phyloP scores from a whole-genome alignment of 2,113 vertebrate genomes.

The Lanius ludovicianus region DNA sequence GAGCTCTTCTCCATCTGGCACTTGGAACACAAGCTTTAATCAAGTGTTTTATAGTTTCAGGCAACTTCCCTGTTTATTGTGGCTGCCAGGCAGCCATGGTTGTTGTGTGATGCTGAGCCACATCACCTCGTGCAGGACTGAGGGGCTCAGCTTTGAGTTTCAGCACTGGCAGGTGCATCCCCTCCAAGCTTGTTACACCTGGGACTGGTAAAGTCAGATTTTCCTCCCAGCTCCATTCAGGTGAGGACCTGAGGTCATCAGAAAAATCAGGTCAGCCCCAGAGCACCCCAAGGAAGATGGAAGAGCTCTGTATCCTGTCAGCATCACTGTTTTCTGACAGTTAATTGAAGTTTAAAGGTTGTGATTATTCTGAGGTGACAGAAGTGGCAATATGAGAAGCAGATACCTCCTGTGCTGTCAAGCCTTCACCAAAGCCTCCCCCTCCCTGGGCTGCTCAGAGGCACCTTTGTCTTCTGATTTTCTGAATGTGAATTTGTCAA shows the following conservation, averaged over 20 bases:
- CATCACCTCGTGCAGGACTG: not conserved
- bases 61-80: not conserved
- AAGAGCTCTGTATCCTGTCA: not conserved
- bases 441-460: not conserved
- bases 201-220: accelerated
- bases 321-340: not conserved
- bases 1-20: not conserved
- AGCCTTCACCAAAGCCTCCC: not conserved
- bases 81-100: not conserved
- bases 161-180: not conserved
- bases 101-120: not conserved
- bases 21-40: not conserved
- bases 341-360: not conserved
- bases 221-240: not conserved
- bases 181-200: accelerated
- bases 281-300: not conserved
- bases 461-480: not conserved
- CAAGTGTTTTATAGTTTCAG: not conserved
- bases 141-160: not conserved
- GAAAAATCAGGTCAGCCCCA: not conserved
- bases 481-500: not conserved
- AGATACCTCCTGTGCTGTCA: accelerated
- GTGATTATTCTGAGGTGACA: not conserved
- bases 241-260: not conserved
- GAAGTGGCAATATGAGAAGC: not conserved